Evolutionary conservation across 1,140 invertebrate species (phyloP).

Genomic region (Temnothorax nylanderi): DNA sequence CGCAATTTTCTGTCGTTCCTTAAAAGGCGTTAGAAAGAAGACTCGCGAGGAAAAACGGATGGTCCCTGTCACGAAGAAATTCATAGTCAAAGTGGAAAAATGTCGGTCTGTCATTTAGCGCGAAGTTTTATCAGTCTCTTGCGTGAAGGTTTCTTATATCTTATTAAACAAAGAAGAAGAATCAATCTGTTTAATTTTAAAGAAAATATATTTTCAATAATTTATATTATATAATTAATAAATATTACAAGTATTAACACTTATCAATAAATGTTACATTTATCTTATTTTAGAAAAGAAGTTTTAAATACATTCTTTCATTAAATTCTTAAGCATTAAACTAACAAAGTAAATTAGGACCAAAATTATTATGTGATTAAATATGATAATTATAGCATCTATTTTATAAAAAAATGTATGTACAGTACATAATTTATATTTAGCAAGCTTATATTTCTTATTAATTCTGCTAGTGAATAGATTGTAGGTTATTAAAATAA

Average conservation of each 20-base stretch:
- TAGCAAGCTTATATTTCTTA: conserved; percentile 8
- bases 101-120: conserved; percentile 41
- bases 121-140: conserved; percentile 47
- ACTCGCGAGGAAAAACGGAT: conserved; percentile 49
- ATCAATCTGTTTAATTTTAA: neutral
- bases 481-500: neutral
- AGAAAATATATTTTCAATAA: neutral
- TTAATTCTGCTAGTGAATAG: neutral
- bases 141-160: neutral
- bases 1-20: conserved; percentile 61
- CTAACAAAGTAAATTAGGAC: neutral
- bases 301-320: neutral
- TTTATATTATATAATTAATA: neutral
- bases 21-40: conserved; percentile 49
- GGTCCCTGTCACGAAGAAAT: conserved; percentile 34
- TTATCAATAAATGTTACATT: neutral
- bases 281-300: neutral
- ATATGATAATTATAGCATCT: neutral
- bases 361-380: neutral
- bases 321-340: neutral
- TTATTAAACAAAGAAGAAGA: neutral
- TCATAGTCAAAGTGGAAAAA: conserved; percentile 47
- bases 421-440: neutral
- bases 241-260: neutral
- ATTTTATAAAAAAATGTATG: neutral